phyloP scores from a whole-genome alignment of 37 sponge, comb jelly and placozoan genomes.

The Chondrosia reniformis region DNA sequence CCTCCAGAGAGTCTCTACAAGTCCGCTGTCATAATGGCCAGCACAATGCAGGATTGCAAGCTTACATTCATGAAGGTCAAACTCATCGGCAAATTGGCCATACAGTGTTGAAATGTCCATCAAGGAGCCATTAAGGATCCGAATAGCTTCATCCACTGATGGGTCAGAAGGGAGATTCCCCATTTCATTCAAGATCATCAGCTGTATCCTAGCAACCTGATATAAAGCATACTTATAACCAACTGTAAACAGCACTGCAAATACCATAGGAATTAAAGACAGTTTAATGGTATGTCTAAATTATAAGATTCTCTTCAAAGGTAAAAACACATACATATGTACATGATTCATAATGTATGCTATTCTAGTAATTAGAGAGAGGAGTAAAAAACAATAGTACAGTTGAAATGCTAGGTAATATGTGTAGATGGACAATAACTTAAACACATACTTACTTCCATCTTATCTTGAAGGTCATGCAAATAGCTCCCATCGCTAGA shows the following conservation, averaged over 20 bases:
- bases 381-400: no score
- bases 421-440: background rate
- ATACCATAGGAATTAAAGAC: no score
- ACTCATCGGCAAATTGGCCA: slow-evolving; percentile 89
- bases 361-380: no score
- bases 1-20: slow-evolving; percentile 86
- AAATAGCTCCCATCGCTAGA: slow-evolving; percentile 77
- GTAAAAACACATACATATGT: no score
- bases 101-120: slow-evolving; percentile 88
- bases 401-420: no score
- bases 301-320: no score
- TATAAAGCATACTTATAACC: no score
- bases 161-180: slow-evolving; percentile 9
- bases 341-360: no score
- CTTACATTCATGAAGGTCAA: slow-evolving; percentile 90
- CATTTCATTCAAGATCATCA: slow-evolving; percentile 44
- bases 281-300: no score
- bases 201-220: slow-evolving; percentile 86
- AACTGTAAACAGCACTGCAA: no score
- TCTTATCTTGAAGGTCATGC: slow-evolving; percentile 92
- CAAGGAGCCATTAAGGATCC: slow-evolving; percentile 52
- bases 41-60: slow-evolving; percentile 94
- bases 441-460: slow-evolving; percentile 65
- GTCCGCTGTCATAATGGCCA: slow-evolving; percentile 82
- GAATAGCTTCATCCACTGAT: slow-evolving; percentile 34